A percentile compares a stretch with the other conserved stretches of the same genome.
These are phyloP conservation scores for Xiphophorus birchmanni DNA, from an alignment of 2,797 vertebrate genomes.

Conservation along the genomic window DNA sequence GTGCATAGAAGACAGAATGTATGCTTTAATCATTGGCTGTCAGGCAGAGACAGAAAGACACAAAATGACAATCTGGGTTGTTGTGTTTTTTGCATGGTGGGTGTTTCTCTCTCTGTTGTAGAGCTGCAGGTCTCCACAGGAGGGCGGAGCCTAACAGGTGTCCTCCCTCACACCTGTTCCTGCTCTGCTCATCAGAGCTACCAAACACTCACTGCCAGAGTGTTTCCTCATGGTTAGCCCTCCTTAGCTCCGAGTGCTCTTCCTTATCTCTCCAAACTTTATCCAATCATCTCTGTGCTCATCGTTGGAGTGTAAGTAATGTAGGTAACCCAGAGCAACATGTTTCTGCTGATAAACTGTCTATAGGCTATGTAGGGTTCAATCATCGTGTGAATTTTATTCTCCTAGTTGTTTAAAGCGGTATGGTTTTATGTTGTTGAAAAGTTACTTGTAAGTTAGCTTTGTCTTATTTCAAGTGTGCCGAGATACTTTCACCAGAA, in stretches of 20 bases:
- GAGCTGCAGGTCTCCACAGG: no score
- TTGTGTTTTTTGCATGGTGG: no score
- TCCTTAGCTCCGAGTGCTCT: not conserved
- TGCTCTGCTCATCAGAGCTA: no score
- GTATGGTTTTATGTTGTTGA: no score
- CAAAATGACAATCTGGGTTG: not conserved
- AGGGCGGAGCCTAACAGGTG: not conserved
- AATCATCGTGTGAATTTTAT: not conserved
- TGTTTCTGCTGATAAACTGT: no score
- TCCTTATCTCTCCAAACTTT: not conserved
- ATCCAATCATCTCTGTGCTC: not conserved
- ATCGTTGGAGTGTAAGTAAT: no score
- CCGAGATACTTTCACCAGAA: no score
- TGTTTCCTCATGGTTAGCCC: not conserved
- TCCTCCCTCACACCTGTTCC: not conserved
- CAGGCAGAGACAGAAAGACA: not conserved
- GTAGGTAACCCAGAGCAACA: no score
- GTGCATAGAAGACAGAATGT: not conserved
- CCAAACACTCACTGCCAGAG: not conserved
- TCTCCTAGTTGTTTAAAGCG: not conserved
- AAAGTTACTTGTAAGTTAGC: no score
- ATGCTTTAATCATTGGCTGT: not conserved
- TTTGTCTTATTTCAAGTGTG: no score
- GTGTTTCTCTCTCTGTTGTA: not conserved
- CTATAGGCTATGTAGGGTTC: no score